phyloP scores from a whole-genome alignment of 2,797 vertebrate species.

The Phaenicophaeus curvirostris region DNA sequence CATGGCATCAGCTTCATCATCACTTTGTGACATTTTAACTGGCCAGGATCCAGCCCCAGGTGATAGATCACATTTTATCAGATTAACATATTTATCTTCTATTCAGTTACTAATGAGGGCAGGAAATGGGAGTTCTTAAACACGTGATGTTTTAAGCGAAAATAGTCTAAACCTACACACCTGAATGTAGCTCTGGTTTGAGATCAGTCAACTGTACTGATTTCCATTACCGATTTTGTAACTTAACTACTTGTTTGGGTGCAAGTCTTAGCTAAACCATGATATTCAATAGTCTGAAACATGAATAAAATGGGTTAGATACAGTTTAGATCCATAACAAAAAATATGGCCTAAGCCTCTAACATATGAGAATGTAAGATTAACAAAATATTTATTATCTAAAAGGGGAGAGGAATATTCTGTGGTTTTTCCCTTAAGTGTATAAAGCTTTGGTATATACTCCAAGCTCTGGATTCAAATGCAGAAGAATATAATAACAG shows the following conservation, averaged over 20 bases:
- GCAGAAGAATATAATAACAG: neutral
- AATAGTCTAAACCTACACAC: neutral
- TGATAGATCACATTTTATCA: neutral
- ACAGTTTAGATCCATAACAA: neutral
- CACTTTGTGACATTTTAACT: neutral
- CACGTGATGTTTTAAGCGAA: neutral
- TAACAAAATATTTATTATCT: neutral
- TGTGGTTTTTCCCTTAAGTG: neutral
- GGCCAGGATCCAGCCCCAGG: neutral
- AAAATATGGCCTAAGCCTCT: neutral
- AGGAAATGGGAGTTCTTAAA: neutral
- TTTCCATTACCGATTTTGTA: neutral
- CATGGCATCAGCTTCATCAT: rapidly evolving
- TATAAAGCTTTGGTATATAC: neutral
- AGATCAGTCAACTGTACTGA: neutral
- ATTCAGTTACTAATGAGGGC: neutral
- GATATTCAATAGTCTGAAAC: neutral
- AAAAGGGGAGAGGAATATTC: neutral
- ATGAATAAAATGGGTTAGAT: neutral
- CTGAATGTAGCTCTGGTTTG: neutral
- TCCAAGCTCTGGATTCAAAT: neutral
- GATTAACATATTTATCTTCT: neutral
- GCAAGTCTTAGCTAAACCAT: neutral
- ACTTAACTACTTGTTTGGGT: neutral
- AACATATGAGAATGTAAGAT: neutral